phyloP scores from a whole-genome alignment of 2,888 invertebrate genomes.

The Amblyjoppa proteus region DNA sequence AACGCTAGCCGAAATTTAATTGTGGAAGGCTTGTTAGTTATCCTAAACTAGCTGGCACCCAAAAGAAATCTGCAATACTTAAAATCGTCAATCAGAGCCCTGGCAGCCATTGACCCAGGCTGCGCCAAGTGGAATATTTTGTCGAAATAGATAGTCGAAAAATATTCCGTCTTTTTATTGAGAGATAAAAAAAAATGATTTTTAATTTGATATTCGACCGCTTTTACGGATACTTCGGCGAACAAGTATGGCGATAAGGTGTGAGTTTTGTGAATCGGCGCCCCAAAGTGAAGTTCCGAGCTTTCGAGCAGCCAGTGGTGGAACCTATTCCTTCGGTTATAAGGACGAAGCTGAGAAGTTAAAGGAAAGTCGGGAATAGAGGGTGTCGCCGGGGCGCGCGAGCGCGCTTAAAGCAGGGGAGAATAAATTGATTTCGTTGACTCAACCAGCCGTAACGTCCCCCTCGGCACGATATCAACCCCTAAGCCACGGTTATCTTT shows the following conservation, averaged over 20 bases:
- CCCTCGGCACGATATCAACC: constrained; percentile 84
- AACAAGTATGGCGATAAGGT: constrained; percentile 43
- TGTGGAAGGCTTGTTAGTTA: too few species aligned
- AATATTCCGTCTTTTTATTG: too few species aligned
- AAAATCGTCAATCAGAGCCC: too few species aligned
- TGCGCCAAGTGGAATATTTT: too few species aligned
- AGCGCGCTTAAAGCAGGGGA: constrained; percentile 72
- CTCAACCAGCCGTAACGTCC: constrained; percentile 84
- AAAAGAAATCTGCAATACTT: too few species aligned
- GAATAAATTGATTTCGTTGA: constrained; percentile 85
- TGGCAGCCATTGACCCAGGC: too few species aligned
- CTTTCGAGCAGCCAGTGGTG: constrained; percentile 26
- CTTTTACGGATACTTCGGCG: not conserved
- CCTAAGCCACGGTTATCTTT: constrained; percentile 84
- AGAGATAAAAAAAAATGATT: not conserved
- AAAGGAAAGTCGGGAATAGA: constrained; percentile 52
- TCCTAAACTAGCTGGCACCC: too few species aligned
- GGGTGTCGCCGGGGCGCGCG: constrained; percentile 58
- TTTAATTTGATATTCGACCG: not conserved
- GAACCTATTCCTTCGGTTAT: constrained; percentile 1
- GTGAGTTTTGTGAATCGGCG: not conserved
- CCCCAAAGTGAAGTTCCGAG: constrained; percentile 29
- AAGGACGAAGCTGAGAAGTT: constrained; percentile 60
- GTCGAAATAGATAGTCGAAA: too few species aligned
- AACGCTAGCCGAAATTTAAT: too few species aligned